phyloP scores from a whole-genome alignment of 2,113 vertebrate species.

The Podocnemis expansa region DNA sequence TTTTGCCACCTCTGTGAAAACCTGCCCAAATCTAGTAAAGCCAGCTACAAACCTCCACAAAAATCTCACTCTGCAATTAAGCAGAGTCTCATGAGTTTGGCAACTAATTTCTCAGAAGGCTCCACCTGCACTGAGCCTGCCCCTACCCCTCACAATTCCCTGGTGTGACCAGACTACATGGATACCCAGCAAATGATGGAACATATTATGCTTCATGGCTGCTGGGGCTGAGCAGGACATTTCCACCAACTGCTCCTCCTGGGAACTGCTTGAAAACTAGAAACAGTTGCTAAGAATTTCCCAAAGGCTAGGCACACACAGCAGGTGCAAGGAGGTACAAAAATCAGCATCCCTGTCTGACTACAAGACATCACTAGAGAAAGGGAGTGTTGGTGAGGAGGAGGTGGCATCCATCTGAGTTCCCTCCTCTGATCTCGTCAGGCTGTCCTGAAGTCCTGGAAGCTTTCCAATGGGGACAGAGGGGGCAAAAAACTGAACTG shows the following conservation, averaged over 20 bases:
- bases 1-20: neutral
- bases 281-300: neutral
- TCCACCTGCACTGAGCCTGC: fast-evolving
- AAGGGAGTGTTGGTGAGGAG: neutral
- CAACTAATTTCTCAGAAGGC: neutral
- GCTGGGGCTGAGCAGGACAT: neutral
- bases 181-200: neutral
- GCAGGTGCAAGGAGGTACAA: neutral
- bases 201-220: neutral
- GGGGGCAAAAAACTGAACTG: too few relatives aligned
- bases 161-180: neutral
- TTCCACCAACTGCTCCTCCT: neutral
- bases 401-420: neutral
- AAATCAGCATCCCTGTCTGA: neutral
- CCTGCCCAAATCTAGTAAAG: neutral
- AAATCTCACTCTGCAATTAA: neutral
- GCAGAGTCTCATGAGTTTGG: fast-evolving
- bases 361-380: fast-evolving
- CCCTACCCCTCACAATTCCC: neutral
- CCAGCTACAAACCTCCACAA: neutral
- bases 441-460: too few relatives aligned
- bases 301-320: neutral
- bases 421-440: too few relatives aligned
- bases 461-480: too few relatives aligned
- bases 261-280: fast-evolving